Conservation (phyloP, 2,888 invertebrate genomes). For the Drosophila antonietae region DNA sequence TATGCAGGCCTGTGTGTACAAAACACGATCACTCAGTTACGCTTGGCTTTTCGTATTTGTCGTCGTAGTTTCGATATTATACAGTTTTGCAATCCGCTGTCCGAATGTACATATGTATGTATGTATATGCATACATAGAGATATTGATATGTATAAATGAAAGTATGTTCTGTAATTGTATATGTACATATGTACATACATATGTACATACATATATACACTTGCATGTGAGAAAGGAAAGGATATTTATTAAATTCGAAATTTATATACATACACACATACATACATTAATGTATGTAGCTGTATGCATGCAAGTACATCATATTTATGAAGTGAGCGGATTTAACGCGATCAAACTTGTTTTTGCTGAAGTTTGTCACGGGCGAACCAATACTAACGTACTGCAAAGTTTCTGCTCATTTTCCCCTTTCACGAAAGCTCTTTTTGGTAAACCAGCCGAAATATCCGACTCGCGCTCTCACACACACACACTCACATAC, state of each 20-base stretch:
- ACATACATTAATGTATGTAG: not conserved
- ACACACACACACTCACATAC: conserved; percentile 25
- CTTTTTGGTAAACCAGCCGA: conserved; percentile 67
- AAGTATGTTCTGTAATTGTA: not conserved
- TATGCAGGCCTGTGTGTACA: conserved; percentile 23
- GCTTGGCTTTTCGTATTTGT: conserved; percentile 68
- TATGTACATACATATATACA: not conserved
- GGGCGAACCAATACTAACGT: conserved; percentile 42
- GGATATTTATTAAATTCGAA: not conserved
- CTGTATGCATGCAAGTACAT: conserved; percentile 29
- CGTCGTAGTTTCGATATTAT: conserved; percentile 38
- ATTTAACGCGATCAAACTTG: conserved; percentile 56
- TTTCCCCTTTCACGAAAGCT: conserved; percentile 77
- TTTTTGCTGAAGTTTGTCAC: conserved; percentile 59
- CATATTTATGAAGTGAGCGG: conserved; percentile 42
- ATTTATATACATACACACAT: not conserved
- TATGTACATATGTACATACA: not conserved
- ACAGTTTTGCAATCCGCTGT: conserved; percentile 34
- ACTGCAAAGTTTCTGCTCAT: conserved; percentile 55
- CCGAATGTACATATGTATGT: not conserved
- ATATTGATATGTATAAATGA: conserved; percentile 3
- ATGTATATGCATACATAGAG: not conserved
- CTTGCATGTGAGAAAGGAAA: conserved; percentile 1
- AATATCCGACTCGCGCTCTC: conserved; percentile 61
- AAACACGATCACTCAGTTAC: conserved; percentile 56